These are phyloP conservation scores for Apoda limacodes DNA, from an alignment of 2,888 invertebrate species.

Conservation along the genomic window DNA sequence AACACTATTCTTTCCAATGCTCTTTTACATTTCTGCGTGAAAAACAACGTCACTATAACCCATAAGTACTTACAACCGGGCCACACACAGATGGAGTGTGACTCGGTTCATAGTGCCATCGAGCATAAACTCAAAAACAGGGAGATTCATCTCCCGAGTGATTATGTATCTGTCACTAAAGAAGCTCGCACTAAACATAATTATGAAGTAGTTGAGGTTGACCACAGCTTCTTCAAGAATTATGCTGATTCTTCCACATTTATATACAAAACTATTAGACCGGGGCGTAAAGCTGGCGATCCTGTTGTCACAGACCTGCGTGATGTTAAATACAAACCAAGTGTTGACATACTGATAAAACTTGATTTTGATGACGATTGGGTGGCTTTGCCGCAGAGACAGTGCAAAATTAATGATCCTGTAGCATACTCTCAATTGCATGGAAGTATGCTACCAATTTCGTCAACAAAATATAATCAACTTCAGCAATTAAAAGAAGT, in stretches of 20 bases:
- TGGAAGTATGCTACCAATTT: slow-evolving; percentile 1
- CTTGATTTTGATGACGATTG: slow-evolving; percentile 2
- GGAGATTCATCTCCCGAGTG: slow-evolving; percentile 10
- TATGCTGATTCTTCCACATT: neutral
- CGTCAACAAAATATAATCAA: slow-evolving; percentile 3
- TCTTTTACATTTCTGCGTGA: slow-evolving; percentile 4
- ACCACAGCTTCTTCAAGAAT: slow-evolving; percentile 2
- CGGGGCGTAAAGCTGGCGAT: neutral
- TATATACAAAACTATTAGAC: slow-evolving; percentile 2
- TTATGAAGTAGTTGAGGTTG: slow-evolving; percentile 2
- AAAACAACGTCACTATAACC: too few species aligned
- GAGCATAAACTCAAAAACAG: slow-evolving; percentile 8
- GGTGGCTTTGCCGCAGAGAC: slow-evolving; percentile 3
- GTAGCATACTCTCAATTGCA: slow-evolving; percentile 1
- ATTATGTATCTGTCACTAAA: slow-evolving; percentile 5
- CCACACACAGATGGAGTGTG: too few species aligned
- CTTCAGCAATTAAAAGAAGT: slow-evolving; percentile 4
- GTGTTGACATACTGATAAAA: slow-evolving; percentile 2
- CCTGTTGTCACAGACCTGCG: slow-evolving; percentile 2
- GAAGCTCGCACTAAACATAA: slow-evolving; percentile 4
- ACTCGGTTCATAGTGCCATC: slow-evolving; percentile 7
- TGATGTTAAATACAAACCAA: slow-evolving; percentile 1
- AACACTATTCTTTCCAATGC: slow-evolving; percentile 6
- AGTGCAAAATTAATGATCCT: slow-evolving; percentile 3
- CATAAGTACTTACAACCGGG: too few species aligned